Evolutionary conservation across 2,113 vertebrate species (phyloP).

Genomic region (Prinia subflava): DNA sequence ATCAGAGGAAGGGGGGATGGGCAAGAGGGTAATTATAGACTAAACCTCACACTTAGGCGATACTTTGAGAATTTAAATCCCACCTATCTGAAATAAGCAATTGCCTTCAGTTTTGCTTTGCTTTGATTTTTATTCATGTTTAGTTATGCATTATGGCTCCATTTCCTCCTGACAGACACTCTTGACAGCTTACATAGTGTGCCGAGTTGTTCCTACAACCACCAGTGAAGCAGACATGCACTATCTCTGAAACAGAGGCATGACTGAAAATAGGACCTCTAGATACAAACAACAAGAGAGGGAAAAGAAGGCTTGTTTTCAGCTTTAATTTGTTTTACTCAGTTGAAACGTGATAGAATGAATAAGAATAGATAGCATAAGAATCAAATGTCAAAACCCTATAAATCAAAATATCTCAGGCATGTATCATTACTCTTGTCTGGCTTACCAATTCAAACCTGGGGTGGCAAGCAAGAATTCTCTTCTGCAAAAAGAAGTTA

Average conservation of each 20-base stretch:
- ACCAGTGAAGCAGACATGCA: background rate
- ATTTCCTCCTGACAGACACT: background rate
- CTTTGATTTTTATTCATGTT: background rate
- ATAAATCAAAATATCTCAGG: background rate
- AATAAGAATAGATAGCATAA: background rate
- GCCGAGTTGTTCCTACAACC: background rate
- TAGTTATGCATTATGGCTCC: background rate
- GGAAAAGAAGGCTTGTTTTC: background rate
- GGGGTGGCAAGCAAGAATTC: background rate
- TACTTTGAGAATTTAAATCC: background rate
- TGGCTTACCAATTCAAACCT: background rate
- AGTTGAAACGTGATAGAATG: background rate
- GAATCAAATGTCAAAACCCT: background rate
- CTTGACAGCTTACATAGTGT: background rate
- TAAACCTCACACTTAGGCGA: background rate
- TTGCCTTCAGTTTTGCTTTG: background rate
- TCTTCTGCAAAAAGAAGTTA: background rate
- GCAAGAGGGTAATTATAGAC: background rate
- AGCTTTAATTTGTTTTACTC: background rate
- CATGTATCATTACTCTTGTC: background rate
- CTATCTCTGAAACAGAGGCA: background rate
- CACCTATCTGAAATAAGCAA: background rate
- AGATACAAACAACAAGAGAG: background rate
- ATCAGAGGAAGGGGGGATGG: rapidly evolving
- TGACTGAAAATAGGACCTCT: background rate